Percentiles rank a stretch among this genome's conserved stretches.
Conservation (phyloP, 2,888 invertebrate genomes). For the Andrena praecox region DNA sequence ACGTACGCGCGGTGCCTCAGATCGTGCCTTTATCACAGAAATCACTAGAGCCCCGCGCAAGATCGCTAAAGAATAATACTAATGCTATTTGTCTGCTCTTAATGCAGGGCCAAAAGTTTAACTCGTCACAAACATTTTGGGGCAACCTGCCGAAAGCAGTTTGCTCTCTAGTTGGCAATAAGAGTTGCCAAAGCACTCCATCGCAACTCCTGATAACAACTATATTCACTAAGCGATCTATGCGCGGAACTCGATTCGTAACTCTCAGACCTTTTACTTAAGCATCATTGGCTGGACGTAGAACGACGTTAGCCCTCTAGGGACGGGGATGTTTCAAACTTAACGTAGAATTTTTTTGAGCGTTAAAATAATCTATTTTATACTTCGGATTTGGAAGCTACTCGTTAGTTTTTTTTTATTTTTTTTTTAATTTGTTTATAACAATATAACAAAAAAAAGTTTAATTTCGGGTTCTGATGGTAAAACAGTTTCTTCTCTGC, state of each 20-base stretch:
- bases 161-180: constrained; percentile 77
- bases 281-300: constrained; percentile 76
- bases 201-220: constrained; percentile 76
- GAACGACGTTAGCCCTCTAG: too few relatives aligned
- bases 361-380: too few relatives aligned
- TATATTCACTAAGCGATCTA: constrained; percentile 51
- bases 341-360: too few relatives aligned
- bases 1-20: constrained; percentile 68
- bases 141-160: constrained; percentile 46
- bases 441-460: too few relatives aligned
- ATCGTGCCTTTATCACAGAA: constrained; percentile 62
- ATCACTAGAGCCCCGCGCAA: constrained; percentile 20
- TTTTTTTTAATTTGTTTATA: too few relatives aligned
- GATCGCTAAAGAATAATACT: constrained; percentile 16
- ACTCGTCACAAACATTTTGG: constrained; percentile 31
- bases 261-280: constrained; percentile 82
- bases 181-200: constrained; percentile 65
- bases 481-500: too few relatives aligned
- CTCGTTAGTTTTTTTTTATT: too few relatives aligned
- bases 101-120: constrained; percentile 46
- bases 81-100: constrained; percentile 53
- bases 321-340: too few relatives aligned
- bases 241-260: not conserved
- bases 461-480: too few relatives aligned
- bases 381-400: too few relatives aligned